Conservation (phyloP, 2,888 invertebrate species). For the Cephonodes hylas region DNA sequence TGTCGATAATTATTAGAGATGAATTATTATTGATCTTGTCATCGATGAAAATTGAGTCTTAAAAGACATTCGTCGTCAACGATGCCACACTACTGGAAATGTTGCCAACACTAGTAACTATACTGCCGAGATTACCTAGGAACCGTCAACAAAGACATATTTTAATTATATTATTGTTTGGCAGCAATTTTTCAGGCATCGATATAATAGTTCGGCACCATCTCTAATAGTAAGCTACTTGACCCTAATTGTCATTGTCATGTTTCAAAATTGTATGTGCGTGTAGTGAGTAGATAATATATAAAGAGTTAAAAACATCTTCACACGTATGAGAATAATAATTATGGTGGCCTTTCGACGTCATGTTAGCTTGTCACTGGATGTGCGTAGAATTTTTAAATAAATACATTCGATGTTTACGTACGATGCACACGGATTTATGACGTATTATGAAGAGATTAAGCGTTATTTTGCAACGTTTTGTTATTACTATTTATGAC, state of each 20-base stretch:
- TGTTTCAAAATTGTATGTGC: constrained; percentile 39
- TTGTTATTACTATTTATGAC: not conserved
- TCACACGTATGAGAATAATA: constrained; percentile 33
- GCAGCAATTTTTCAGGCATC: no score
- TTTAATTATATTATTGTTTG: no score
- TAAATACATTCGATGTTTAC: not conserved
- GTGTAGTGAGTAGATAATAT: constrained; percentile 40
- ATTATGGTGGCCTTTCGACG: constrained; percentile 41
- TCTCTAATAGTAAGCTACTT: constrained; percentile 2
- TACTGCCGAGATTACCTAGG: no score
- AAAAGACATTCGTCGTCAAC: no score
- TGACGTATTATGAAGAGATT: not conserved
- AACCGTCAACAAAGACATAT: no score
- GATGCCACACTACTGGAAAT: no score
- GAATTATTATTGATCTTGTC: no score
- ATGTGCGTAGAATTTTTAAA: constrained; percentile 15
- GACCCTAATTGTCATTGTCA: not conserved
- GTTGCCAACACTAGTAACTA: no score
- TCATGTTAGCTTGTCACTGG: constrained; percentile 29
- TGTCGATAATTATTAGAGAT: no score
- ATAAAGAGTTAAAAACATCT: constrained; percentile 32
- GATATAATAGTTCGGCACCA: no score
- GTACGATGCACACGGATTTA: not conserved
- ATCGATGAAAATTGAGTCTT: no score
- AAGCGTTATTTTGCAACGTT: not conserved